Percentiles rank a stretch among this genome's conserved stretches.
Conservation (phyloP, 2,888 invertebrate genomes). For the Marasmarcha lunaedactyla region DNA sequence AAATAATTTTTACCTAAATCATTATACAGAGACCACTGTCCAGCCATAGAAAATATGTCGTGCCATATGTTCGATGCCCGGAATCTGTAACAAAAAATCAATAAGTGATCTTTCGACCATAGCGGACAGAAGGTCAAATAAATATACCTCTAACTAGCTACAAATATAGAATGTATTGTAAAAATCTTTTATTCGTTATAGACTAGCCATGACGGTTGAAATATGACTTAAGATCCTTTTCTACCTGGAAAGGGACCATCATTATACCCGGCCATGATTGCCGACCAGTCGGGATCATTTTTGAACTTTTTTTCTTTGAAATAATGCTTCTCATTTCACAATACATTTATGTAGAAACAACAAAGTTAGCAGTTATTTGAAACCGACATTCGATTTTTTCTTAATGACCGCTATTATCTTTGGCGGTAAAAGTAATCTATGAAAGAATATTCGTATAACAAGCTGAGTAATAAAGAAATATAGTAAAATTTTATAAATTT, state of each 20-base stretch:
- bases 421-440: not conserved
- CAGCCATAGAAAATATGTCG: constrained; percentile 49
- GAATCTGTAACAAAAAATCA: constrained; percentile 43
- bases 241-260: constrained; percentile 66
- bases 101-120: constrained; percentile 43
- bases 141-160: constrained; percentile 51
- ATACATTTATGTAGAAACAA: constrained; percentile 43
- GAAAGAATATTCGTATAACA: not conserved
- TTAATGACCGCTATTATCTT: constrained; percentile 1
- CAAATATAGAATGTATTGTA: constrained; percentile 59
- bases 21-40: no score
- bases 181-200: constrained; percentile 62
- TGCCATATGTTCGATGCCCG: constrained; percentile 49
- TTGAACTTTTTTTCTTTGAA: constrained; percentile 36
- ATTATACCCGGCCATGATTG: constrained; percentile 58
- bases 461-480: not conserved
- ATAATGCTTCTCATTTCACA: constrained; percentile 29
- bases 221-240: constrained; percentile 60
- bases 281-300: constrained; percentile 59
- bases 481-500: no score
- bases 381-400: constrained; percentile 29
- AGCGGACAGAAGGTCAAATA: constrained; percentile 55
- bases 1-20: no score
- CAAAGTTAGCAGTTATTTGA: constrained; percentile 36
- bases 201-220: constrained; percentile 58